Conservation (phyloP, 2,888 invertebrate genomes). For the Leucozona laternaria region DNA sequence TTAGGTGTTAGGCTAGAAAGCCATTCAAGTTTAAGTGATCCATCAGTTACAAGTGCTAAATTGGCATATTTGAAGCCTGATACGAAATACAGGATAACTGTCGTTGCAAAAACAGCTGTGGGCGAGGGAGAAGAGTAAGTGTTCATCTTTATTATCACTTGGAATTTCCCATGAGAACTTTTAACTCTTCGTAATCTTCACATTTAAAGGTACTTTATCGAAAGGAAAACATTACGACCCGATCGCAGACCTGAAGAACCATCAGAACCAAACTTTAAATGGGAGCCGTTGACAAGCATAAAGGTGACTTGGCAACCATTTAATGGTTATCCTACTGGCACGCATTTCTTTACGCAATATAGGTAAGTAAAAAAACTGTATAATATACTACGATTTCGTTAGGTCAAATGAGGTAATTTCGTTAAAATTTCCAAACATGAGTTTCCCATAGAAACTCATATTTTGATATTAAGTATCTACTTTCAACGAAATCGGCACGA, state of each 20-base stretch:
- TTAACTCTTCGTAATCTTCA: not conserved
- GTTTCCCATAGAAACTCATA: no score
- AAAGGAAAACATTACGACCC: slow-evolving; percentile 87
- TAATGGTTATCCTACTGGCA: slow-evolving; percentile 94
- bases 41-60: slow-evolving; percentile 91
- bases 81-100: slow-evolving; percentile 94
- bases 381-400: no score
- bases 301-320: slow-evolving; percentile 94
- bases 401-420: no score
- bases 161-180: not conserved
- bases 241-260: slow-evolving; percentile 83
- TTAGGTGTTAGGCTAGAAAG: slow-evolving; percentile 88
- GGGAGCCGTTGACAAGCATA: slow-evolving; percentile 88
- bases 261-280: slow-evolving; percentile 89
- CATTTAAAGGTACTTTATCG: slow-evolving; percentile 88
- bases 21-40: slow-evolving; percentile 91
- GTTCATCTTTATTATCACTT: slow-evolving; percentile 78
- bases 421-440: no score
- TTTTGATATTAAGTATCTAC: no score
- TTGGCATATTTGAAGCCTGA: slow-evolving; percentile 92
- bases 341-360: slow-evolving; percentile 95
- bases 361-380: slow-evolving; percentile 78
- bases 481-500: no score
- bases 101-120: slow-evolving; percentile 93
- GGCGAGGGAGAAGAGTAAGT: slow-evolving; percentile 91